phyloP scores from a whole-genome alignment of 2,888 invertebrate species.

The Catocala nupta region DNA sequence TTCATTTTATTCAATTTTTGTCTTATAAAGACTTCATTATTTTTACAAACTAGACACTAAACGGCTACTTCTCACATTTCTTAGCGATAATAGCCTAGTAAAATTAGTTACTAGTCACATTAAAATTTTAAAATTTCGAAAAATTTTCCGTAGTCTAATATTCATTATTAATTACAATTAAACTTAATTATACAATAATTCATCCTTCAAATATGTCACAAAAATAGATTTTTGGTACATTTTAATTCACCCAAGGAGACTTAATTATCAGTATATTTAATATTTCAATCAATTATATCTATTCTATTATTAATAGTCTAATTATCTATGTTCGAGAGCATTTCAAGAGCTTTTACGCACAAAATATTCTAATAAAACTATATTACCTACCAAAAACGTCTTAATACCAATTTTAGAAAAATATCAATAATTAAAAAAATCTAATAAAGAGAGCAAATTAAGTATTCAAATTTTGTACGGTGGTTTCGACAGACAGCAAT shows the following conservation, averaged over 20 bases:
- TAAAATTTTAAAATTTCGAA: constrained; percentile 28
- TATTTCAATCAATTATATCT: constrained; percentile 6
- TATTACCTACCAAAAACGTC: constrained; percentile 16
- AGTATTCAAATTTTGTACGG: constrained; percentile 57
- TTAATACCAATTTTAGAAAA: constrained; percentile 21
- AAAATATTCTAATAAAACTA: constrained; percentile 9
- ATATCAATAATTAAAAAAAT: constrained; percentile 24
- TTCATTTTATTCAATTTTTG: constrained; percentile 3
- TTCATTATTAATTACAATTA: constrained; percentile 9
- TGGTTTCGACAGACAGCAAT: constrained; percentile 57
- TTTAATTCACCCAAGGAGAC: constrained; percentile 11
- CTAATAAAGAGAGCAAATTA: constrained; percentile 55
- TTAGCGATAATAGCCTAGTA: constrained; percentile 7
- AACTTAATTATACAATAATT: constrained; percentile 10
- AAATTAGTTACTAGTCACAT: constrained; percentile 27
- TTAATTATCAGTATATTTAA: constrained; percentile 10
- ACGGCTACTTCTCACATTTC: constrained; percentile 11
- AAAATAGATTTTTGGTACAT: constrained; percentile 15
- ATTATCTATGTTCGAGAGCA: constrained; percentile 1
- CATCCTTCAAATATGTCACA: constrained; percentile 7
- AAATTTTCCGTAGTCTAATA: constrained; percentile 14
- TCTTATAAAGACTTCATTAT: constrained; percentile 18
- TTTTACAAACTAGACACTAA: constrained; percentile 27
- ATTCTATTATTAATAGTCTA: neutral
- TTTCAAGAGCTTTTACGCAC: constrained; percentile 2